Evolutionary conservation across 2,888 invertebrate species (phyloP).

Genomic region (Temnothorax ravouxi): DNA sequence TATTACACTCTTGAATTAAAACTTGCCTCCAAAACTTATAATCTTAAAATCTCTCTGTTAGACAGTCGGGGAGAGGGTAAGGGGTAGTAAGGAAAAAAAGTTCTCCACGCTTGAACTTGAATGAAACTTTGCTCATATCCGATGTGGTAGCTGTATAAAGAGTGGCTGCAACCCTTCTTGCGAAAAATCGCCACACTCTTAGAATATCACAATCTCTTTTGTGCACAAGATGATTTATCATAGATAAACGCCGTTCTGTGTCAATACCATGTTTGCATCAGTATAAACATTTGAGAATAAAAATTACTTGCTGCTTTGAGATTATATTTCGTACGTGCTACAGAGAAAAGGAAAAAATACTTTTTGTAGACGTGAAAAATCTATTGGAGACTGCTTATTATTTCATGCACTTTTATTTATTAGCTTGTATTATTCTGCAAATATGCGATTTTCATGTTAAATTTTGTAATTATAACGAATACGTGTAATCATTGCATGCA

Average conservation of each 20-base stretch:
- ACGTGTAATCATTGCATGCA: constrained; percentile 11
- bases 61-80: constrained; percentile 39
- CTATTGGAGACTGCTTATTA: constrained; percentile 15
- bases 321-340: not conserved
- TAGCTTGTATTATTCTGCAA: not conserved
- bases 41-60: constrained; percentile 65
- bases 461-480: not conserved
- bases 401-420: too few species aligned
- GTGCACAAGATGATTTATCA: constrained; percentile 25
- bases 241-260: not conserved
- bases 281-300: not conserved
- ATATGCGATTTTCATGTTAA: not conserved
- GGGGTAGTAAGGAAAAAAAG: constrained; percentile 58
- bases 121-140: constrained; percentile 69
- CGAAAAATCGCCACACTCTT: constrained; percentile 55
- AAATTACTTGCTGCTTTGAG: constrained; percentile 6
- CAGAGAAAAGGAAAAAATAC: not conserved
- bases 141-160: constrained; percentile 55
- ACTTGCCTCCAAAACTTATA: constrained; percentile 64
- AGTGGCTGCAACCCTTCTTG: constrained; percentile 42
- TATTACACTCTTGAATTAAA: constrained; percentile 67
- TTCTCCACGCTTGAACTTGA: constrained; percentile 51
- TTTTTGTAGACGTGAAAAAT: not conserved
- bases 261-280: constrained; percentile 12
- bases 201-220: constrained; percentile 32